These are phyloP conservation scores for Lepilemur ruficaudatus DNA, from an alignment of 2,797 vertebrate species.

Conservation along the genomic window DNA sequence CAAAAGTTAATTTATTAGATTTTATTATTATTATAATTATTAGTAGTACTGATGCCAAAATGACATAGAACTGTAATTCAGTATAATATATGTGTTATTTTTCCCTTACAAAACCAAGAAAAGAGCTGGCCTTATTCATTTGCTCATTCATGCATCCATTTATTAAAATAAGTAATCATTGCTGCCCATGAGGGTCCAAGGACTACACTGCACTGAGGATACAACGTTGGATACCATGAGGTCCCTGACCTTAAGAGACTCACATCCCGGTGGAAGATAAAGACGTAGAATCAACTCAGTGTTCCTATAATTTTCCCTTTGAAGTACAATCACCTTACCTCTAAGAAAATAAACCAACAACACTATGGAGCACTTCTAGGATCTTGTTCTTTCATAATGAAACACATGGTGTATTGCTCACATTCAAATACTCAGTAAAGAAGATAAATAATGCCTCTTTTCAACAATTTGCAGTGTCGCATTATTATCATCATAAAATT, in stretches of 20 bases:
- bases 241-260: background rate
- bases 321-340: background rate
- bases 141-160: background rate
- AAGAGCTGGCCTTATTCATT: background rate
- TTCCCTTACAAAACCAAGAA: background rate
- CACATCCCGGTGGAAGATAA: background rate
- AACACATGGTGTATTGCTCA: background rate
- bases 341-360: background rate
- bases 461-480: background rate
- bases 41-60: background rate
- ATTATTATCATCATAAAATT: background rate
- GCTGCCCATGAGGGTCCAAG: background rate
- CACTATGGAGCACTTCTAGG: background rate
- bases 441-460: background rate
- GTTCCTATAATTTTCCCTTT: background rate
- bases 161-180: background rate
- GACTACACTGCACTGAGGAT: accelerated
- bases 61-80: background rate
- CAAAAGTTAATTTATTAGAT: background rate
- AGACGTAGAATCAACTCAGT: background rate
- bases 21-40: background rate
- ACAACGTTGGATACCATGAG: background rate
- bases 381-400: background rate
- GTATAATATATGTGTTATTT: background rate
- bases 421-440: background rate